phyloP scores from a whole-genome alignment of 2,888 invertebrate species.

The Phengaris alcon region DNA sequence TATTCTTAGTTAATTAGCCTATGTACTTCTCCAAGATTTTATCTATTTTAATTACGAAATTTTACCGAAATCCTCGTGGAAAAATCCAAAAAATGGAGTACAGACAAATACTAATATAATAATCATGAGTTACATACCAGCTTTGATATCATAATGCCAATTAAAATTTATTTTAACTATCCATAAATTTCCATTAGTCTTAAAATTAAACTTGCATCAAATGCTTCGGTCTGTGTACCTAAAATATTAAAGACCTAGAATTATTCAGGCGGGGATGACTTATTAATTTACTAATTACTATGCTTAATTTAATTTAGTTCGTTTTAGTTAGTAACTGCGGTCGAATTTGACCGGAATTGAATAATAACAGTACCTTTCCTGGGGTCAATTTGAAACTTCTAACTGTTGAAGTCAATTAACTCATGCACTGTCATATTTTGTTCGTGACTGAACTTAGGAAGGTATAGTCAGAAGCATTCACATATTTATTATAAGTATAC shows the following conservation, averaged over 20 bases:
- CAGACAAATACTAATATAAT: background rate
- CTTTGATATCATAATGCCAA: background rate
- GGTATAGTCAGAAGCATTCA: too few relatives aligned
- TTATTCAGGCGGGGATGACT: background rate
- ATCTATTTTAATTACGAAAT: background rate
- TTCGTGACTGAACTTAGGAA: background rate
- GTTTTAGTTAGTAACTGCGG: conserved; percentile 1
- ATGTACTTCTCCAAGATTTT: too few relatives aligned
- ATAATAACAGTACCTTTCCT: conserved; percentile 1
- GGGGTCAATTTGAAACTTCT: conserved; percentile 13
- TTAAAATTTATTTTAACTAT: conserved; percentile 13
- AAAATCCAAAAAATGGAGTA: too few relatives aligned
- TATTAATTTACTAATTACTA: background rate
- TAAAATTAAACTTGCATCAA: background rate
- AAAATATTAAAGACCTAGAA: background rate
- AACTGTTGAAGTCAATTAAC: background rate
- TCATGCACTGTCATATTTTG: background rate
- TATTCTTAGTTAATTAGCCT: too few relatives aligned
- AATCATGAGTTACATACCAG: background rate
- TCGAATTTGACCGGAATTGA: conserved; percentile 6
- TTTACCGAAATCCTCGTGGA: background rate
- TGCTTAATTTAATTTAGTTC: background rate
- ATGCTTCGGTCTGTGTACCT: background rate
- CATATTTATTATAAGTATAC: too few relatives aligned
- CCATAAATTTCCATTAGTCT: background rate